Base-by-base conservation (phyloP, 1,140 invertebrate genomes). In the Drosophila mauritiana region DNA sequence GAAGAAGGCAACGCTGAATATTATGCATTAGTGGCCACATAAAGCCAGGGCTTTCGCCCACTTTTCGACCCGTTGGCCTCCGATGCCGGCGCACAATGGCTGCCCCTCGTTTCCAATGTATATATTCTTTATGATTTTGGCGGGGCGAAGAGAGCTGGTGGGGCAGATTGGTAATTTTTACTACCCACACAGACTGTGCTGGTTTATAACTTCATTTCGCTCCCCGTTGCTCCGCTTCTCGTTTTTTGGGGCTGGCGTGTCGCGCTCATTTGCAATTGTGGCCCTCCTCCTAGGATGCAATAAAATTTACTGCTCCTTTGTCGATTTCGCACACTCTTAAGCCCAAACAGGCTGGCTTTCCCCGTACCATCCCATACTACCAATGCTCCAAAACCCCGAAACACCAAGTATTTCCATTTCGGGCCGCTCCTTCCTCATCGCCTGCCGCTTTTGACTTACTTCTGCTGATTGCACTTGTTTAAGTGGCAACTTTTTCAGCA, bases 261-360 rank as follows among this genome's bases (percentile, higher is more conserved):
- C 83, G 78, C 78, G 63, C 63, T 86, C 83, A 88, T 86, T 86
- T 86, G 79, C 83, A 86, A 86, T 77, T 68, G 78, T 42, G 43
- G 31, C 15, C 57, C 64, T 45, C 39, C 45, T 46, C 25, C 64
- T 68, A 68, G 64, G 46, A 39, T 31, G 76, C 68, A 88, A 88
- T 86, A 88, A 82, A 88, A 88, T 86, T 88, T 86, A 79, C 74
- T 76, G 83, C 78, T 68, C 52, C 82, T 85, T 85, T 81, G 82
- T 68, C 82, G 82, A 86, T 85, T 85, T 85, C 49, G 78, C 82
- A 86, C 81, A 82, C 83, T 73, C 78, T 82, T 76, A 82, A 65
- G 82, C 56, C 49, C 46, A 57, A 67, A 45, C 57, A 53, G 59
- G 58, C 67, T 64, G 53, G 27, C 31, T 8, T 20, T 37, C 12